phyloP scores from a whole-genome alignment of 2,888 invertebrate species.

The Pandemis cinnamomeana region DNA sequence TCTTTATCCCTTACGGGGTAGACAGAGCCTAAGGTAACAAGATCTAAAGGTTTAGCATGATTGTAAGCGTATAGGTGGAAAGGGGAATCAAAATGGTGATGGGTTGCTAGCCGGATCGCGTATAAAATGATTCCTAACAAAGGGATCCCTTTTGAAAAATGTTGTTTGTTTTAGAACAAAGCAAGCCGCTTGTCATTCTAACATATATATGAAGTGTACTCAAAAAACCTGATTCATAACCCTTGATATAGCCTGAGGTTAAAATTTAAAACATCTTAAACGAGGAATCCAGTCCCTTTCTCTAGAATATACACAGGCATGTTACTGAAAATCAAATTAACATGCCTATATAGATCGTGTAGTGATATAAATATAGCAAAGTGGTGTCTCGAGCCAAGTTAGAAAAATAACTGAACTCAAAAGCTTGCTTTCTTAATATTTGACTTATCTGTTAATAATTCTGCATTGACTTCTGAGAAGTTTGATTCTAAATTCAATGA shows the following conservation, averaged over 20 bases:
- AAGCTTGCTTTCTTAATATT: neutral
- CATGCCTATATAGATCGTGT: neutral
- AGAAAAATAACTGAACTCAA: neutral
- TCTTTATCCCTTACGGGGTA: too few species aligned
- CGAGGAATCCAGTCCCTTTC: constrained; percentile 19
- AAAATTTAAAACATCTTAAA: constrained; percentile 8
- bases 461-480: neutral
- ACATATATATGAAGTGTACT: constrained; percentile 17
- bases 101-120: too few species aligned
- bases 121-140: too few species aligned
- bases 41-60: too few species aligned
- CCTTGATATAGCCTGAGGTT: constrained; percentile 25
- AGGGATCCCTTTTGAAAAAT: too few species aligned
- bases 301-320: constrained; percentile 20
- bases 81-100: too few species aligned
- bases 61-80: too few species aligned
- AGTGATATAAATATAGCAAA: neutral
- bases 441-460: too few species aligned
- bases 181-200: constrained; percentile 3
- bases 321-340: constrained; percentile 14
- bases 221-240: constrained; percentile 26
- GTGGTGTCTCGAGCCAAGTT: neutral
- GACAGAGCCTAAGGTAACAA: too few species aligned
- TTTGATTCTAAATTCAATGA: too few species aligned
- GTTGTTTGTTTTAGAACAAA: neutral